Base-by-base conservation (phyloP, 1,140 invertebrate species). In the Ceratosolen fusciceps region DNA sequence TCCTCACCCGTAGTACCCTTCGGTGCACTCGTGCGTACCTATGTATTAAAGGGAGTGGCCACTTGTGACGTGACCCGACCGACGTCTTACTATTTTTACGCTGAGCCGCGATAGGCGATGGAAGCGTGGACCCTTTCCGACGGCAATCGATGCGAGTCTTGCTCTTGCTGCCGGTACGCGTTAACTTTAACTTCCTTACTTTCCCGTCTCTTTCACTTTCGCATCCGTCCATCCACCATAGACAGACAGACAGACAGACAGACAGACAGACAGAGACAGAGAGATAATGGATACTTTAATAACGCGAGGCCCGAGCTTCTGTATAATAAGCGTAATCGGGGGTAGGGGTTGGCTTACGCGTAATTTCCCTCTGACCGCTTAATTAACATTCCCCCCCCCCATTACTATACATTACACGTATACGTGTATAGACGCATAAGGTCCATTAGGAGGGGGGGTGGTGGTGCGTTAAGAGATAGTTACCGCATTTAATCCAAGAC, bases 21-120 rank as follows among this genome's bases (percentile, higher is more conserved):
- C 8, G n/a, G 47, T 31, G 52, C 24, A 34, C 31, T 24, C 34
- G 19, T 31, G 16, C 43, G 58, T 62, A 49, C n/a, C 14, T 5
- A 43, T 37, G 37, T 75, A 75, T 49, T 43, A 26, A 68, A 79
- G 77, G 77, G 77, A 79, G 77, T 79, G 77, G 77, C 70, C 70
- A 73, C 56, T 43, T 54, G 29, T 43, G 39, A 49, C 39, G 67
- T 70, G 16, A 12, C 60, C 19, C 60, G 60, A 37, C 19, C 60
- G 60, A 37, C 31, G 60, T 34, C 60, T 65, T 37, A 65, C 4
- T n/a, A 65, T 65, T 65, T 21, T 65, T 31, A 65, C 31, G 37
- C 34, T 37, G 10, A 21, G 7, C 16, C 37, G 10, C 14, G 16
- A 7, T n/a, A 7, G 31, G 7, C 2, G 21, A 26, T 60, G 14